Evolutionary conservation across 1,140 invertebrate genomes (phyloP).

Genomic region (Aphis gossypii): DNA sequence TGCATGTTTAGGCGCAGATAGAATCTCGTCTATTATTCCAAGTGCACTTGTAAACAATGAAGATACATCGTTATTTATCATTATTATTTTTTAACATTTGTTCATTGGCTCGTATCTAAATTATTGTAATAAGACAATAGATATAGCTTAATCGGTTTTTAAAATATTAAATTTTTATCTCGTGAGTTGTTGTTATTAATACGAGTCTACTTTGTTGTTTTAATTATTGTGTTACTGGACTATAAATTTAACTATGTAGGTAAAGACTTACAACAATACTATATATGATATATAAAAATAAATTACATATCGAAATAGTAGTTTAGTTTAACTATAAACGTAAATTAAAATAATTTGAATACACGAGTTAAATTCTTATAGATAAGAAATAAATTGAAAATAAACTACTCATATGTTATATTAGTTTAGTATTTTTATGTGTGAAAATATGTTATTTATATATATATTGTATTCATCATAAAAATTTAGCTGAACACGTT

Average conservation of each 20-base stretch:
- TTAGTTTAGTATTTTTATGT: background rate
- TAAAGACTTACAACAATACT: too few species aligned
- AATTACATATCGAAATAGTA: background rate
- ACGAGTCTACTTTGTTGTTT: background rate
- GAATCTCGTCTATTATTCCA: slow-evolving; percentile 25
- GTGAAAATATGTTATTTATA: background rate
- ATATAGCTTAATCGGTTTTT: slow-evolving; percentile 32
- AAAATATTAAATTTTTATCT: background rate
- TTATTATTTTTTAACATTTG: background rate
- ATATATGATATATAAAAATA: background rate
- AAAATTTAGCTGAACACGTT: background rate
- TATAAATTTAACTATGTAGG: background rate
- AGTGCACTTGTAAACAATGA: slow-evolving; percentile 26
- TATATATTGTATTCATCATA: background rate
- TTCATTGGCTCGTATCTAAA: background rate
- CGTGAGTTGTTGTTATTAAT: background rate
- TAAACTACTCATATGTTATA: background rate
- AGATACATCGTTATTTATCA: background rate
- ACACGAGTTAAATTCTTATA: too few species aligned
- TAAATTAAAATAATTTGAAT: too few species aligned
- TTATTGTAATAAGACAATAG: slow-evolving; percentile 31
- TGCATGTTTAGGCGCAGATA: background rate
- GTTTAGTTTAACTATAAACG: background rate
- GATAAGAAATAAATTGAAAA: too few species aligned
- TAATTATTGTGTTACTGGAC: background rate